These are phyloP conservation scores for Trachymyrmex septentrionalis DNA, from an alignment of 1,140 invertebrate species.

Conservation along the genomic window DNA sequence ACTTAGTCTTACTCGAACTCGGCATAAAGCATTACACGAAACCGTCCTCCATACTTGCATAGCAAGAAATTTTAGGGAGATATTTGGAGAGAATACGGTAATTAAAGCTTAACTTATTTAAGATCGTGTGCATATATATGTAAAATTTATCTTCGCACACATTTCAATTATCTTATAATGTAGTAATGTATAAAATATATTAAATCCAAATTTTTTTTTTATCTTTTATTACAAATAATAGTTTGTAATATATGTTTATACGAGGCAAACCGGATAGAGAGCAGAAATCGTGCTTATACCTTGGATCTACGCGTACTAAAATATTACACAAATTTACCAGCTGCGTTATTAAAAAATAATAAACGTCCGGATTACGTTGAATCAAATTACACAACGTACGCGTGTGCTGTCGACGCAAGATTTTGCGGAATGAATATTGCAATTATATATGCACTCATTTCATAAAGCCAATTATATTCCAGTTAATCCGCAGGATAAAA, in stretches of 20 bases:
- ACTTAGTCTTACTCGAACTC: neutral
- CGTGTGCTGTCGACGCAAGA: neutral
- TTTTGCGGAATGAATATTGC: slow-evolving; percentile 12
- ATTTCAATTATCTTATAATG: neutral
- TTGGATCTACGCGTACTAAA: neutral
- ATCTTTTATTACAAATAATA: slow-evolving; percentile 22
- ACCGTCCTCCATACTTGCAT: neutral
- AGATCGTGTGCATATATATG: no score
- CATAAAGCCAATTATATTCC: slow-evolving; percentile 48
- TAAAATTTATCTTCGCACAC: neutral
- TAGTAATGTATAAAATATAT: neutral
- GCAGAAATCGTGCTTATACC: neutral
- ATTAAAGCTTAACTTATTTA: slow-evolving; percentile 26
- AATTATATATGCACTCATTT: slow-evolving; percentile 37
- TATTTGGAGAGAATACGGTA: neutral
- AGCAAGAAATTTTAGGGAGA: neutral
- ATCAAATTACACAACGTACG: slow-evolving; percentile 12
- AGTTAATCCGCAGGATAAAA: slow-evolving; percentile 18
- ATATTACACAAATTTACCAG: slow-evolving; percentile 3
- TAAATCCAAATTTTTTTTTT: neutral
- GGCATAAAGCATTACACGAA: slow-evolving; percentile 1
- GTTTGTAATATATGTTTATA: neutral
- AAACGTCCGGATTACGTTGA: slow-evolving; percentile 13
- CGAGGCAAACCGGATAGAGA: neutral
- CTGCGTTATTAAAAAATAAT: slow-evolving; percentile 5